A percentile compares a stretch with the other conserved stretches of the same genome.
These are phyloP conservation scores for Coptodon rendalli DNA, from an alignment of 2,113 vertebrate genomes.

Conservation along the genomic window DNA sequence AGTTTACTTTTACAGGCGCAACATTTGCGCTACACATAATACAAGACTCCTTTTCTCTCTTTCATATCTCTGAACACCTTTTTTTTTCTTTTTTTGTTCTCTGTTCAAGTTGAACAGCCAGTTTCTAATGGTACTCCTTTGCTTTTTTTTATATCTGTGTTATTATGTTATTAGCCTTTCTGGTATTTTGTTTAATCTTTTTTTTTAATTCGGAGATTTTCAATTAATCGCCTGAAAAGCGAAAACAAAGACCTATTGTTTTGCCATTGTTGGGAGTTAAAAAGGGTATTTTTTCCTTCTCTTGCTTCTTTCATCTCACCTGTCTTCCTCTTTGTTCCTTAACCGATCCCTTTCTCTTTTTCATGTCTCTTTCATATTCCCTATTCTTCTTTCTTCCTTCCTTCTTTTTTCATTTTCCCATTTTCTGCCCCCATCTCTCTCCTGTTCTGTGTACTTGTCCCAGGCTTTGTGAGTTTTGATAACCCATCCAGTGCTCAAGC, in stretches of 20 bases:
- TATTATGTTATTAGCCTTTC: conserved; percentile 63
- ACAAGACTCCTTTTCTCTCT: not conserved
- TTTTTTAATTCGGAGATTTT: conserved; percentile 60
- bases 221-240: conserved; percentile 62
- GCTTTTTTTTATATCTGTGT: conserved; percentile 49
- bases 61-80: conserved; percentile 41
- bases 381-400: conserved; percentile 6
- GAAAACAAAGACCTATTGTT: conserved; percentile 66
- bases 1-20: conserved; percentile 12
- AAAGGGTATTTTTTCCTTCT: conserved; percentile 29
- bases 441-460: conserved; percentile 23
- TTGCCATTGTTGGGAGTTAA: conserved; percentile 56
- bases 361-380: not conserved
- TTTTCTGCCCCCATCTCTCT: not conserved
- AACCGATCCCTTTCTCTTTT: not conserved
- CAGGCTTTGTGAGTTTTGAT: conserved; percentile 99
- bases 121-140: conserved; percentile 31
- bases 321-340: not conserved
- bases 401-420: not conserved
- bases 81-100: conserved; percentile 31
- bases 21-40: not conserved
- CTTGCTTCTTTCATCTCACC: conserved; percentile 9
- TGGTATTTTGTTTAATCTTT: conserved; percentile 52
- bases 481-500: conserved; percentile 97
- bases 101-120: conserved; percentile 6